phyloP scores from a whole-genome alignment of 2,113 vertebrate genomes.

The Elgaria multicarinata region DNA sequence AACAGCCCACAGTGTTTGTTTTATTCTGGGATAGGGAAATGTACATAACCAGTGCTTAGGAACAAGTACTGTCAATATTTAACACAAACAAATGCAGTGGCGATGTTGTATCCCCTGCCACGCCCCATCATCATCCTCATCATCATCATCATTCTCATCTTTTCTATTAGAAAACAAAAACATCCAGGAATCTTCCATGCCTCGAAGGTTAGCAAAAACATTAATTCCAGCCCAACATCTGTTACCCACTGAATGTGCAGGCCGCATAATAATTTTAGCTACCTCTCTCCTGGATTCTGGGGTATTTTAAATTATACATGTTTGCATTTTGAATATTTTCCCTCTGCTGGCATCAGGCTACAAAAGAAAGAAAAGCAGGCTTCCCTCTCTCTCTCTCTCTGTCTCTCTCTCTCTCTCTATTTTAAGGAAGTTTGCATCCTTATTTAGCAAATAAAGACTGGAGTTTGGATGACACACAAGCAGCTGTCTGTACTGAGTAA shows the following conservation, averaged over 20 bases:
- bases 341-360: neutral
- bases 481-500: neutral
- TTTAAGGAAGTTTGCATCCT: neutral
- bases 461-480: neutral
- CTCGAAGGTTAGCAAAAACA: neutral
- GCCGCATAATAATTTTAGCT: neutral
- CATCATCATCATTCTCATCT: neutral
- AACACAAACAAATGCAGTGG: neutral
- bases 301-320: neutral
- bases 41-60: neutral
- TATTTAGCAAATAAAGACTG: neutral
- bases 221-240: neutral
- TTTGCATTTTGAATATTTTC: neutral
- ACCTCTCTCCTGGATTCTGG: neutral
- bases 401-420: too few relatives aligned
- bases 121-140: too few relatives aligned
- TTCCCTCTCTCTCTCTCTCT: too few relatives aligned
- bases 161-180: conserved; percentile 1
- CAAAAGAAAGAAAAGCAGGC: too few relatives aligned
- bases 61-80: neutral
- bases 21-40: neutral
- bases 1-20: neutral
- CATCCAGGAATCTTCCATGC: neutral
- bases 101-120: neutral
- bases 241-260: neutral